Evolutionary conservation across 2,888 invertebrate species (phyloP).

Genomic region (Gari tellinella): DNA sequence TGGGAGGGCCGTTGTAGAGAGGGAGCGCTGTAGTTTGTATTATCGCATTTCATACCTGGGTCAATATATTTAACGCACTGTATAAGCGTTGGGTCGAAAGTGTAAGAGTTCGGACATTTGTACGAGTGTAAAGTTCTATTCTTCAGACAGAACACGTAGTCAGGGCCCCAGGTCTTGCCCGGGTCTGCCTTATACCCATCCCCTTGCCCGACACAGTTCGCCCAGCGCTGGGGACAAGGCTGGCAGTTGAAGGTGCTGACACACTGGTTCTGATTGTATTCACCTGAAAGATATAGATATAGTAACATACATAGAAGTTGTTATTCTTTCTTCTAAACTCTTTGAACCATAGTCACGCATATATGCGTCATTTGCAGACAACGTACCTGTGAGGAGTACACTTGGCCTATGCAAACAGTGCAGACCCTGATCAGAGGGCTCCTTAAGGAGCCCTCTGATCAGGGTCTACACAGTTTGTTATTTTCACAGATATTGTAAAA

Average conservation of each 20-base stretch:
- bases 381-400: no score
- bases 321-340: no score
- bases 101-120: slow-evolving; percentile 53
- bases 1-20: no score
- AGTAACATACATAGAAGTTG: no score
- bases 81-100: slow-evolving; percentile 62
- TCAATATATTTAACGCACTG: slow-evolving; percentile 52
- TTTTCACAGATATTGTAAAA: no score
- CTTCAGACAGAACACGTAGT: slow-evolving; percentile 37
- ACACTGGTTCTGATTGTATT: slow-evolving; percentile 65
- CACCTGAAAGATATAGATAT: slow-evolving; percentile 57
- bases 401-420: no score
- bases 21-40: no score
- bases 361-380: no score
- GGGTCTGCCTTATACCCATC: slow-evolving; percentile 55
- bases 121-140: slow-evolving; percentile 54
- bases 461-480: no score
- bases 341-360: no score
- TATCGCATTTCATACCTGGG: slow-evolving; percentile 22
- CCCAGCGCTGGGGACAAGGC: slow-evolving; percentile 60
- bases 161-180: slow-evolving; percentile 33
- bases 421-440: no score
- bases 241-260: slow-evolving; percentile 46
- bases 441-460: no score
- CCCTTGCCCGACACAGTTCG: slow-evolving; percentile 56